Base-by-base conservation (phyloP, 2,888 invertebrate genomes). In the Cylloceria caligata region DNA sequence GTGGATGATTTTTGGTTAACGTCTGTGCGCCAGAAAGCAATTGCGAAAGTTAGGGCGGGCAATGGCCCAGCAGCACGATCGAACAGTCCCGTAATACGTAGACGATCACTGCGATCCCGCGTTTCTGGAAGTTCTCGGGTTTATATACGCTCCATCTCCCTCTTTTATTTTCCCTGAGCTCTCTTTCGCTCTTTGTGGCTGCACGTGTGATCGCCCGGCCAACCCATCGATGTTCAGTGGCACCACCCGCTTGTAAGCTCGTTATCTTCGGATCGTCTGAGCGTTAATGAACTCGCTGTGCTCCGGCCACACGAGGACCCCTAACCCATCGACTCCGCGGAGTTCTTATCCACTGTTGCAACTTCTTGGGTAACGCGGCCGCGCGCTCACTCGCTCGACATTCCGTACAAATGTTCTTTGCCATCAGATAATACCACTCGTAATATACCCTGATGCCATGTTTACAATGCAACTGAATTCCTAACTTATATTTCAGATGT, bases 331-430 rank as follows among this genome's bases (percentile, higher is more conserved):
- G 49, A 76, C 68, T 74, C 77, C 74, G 57, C 55, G 49, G 64
- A 45, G 62, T 49, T 36, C 69, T 69, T 47, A 55, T 65, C 60
- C 39, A 60, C 30, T 34, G 62, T 69, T 75, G 69, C 55, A 75
- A 78, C 78, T 73, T 78, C 81, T 74, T 78, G 62, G 69, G 64
- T 57, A 69, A 74, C 64, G 64, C 73, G 68, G 64, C 64, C 69
- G 80, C 65, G 86, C 81, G 85, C 86, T 87, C 87, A 86, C 88
- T 89, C 89, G 88, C 89, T 88, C 88, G 89, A 90, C 90, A 90
- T 89, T 89, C 90, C 88, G 81, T 88, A 89, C 89, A 89, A 89
- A 88, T 89, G 90, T 89, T 88, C 83, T 81, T 68, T 67, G 71
- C 85, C 87, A 89, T 89, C 89, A 89, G 89, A 90, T 90, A 87